Base-by-base conservation (phyloP, 2,888 invertebrate genomes). In the Philopedon plagiatum region DNA sequence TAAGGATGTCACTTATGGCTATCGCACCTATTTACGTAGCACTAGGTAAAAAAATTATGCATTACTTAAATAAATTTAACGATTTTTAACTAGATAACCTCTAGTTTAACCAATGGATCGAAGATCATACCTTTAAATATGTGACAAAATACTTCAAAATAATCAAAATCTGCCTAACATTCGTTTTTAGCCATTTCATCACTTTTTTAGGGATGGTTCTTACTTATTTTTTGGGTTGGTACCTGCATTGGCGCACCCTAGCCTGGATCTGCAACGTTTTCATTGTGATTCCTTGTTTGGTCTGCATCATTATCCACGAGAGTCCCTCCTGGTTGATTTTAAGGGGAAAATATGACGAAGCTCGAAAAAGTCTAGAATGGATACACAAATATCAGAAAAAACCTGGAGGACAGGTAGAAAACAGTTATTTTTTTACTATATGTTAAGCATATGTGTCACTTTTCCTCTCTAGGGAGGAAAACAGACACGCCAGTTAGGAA, bases 281-380 rank as follows among this genome's bases (percentile, higher is more conserved):
- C 76, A 86, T 88, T 11, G 75, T 88, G 7, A 75, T 88, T 3
- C 89, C 90, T 0, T 81, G 87, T 5, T 57, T 88, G n/a, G 78
- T 88, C 2, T 83, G 89, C 15, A 80, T 88, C 73, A 86, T 87
- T 67, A 86, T 89, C 1, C 89, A 88, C 1, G 90, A 90, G 81
- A 89, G 89, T 71, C 90, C 90, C 0, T 86, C 88, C 0, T 90
- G 89, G 89, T 83, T 90, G 0, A 86, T 89, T 13, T 85, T 88
- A 0, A 88, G 87, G 78, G 89, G 88, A 1, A 84, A 86, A 23
- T 81, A 85, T 15, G 88, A 87, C 0, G 86, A 88, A 54, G 90
- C 90, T 0, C 86, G 85, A 46, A 86, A 86, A 67, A 84, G 89
- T 0, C 78, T 90, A 18, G 85, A 86, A 64, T 88, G 88, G 87